phyloP scores from a whole-genome alignment of 2,797 vertebrate genomes.

The Oceanodroma leucorhoa region DNA sequence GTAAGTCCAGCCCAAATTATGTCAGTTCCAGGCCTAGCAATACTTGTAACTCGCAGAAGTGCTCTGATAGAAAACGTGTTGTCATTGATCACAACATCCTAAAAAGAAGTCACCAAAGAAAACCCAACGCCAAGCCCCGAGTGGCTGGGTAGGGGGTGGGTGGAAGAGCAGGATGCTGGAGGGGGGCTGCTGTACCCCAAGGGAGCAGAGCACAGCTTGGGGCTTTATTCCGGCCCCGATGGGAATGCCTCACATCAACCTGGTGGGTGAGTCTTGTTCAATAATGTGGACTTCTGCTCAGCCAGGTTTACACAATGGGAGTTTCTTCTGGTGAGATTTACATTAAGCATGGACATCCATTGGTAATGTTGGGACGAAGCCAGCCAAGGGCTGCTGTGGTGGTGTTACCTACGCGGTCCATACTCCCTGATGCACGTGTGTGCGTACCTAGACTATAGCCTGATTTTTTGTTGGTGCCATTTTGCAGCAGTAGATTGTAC shows the following conservation, averaged over 20 bases:
- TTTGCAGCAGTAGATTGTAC: neutral
- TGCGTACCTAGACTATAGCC: rapidly evolving
- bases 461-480: neutral
- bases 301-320: neutral
- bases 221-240: neutral
- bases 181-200: no score
- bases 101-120: neutral
- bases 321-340: neutral
- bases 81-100: neutral
- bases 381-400: neutral
- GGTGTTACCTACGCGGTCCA: rapidly evolving
- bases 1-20: neutral
- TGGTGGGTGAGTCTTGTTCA: rapidly evolving
- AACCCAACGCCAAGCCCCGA: neutral
- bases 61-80: neutral
- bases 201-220: neutral
- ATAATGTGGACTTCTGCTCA: neutral
- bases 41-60: neutral
- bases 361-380: no score
- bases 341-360: rapidly evolving
- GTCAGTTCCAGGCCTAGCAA: neutral
- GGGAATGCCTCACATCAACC: no score
- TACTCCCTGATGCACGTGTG: rapidly evolving
- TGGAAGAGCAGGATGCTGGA: neutral
- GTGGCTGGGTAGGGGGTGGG: neutral